Base-by-base conservation (phyloP, 64 coral and sea anemone species). In the Pocillopora damicornis region DNA sequence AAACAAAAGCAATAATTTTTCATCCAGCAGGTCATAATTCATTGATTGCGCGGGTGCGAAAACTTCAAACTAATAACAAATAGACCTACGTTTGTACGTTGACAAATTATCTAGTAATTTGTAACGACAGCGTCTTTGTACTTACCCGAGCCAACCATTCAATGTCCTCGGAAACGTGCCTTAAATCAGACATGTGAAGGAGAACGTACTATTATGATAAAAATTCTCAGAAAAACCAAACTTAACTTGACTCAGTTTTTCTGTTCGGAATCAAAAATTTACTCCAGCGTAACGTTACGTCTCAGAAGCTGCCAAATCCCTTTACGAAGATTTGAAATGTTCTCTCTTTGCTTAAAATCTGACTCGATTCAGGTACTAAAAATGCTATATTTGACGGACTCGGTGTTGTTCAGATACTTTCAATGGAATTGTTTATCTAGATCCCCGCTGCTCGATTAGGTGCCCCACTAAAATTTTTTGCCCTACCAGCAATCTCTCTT, bases 11-110 rank as follows among this genome's bases (percentile, higher is more conserved):
- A 85, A 73, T 69, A 1, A 71, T 85, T 38, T 72, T 51, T 85
- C n/a, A 71, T 85, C 81, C 22, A 85, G 67, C n/a, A 65, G 17
- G 34, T 66, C 66, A 45, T 67, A 38, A 83, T 67, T 67, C 80
- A 83, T 83, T 83, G 30, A 45, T 67, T 83, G 56, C 11, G 17
- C 16, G 9, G 13, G n/a, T 79, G n/a, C 30, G 9, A 79, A 61
- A 79, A 51, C 42, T 7, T 51, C 1, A 63, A 63, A 63, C 4
- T 77, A 77, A 77, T 38, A 60, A 26, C 18, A 59, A 13, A 59
- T 58, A 25, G 42, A 79, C 38, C 77, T 17, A 59, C 7, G 25
- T 79, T 58, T 22, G 22, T 56, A 25, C 2, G 60, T 63, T 17
- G 36, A 77, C 36, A 18, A 15, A 22, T 60, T 3, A 79, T n/a